Evolutionary conservation across 2,797 vertebrate genomes (phyloP).

Genomic region (Rhincodon typus): DNA sequence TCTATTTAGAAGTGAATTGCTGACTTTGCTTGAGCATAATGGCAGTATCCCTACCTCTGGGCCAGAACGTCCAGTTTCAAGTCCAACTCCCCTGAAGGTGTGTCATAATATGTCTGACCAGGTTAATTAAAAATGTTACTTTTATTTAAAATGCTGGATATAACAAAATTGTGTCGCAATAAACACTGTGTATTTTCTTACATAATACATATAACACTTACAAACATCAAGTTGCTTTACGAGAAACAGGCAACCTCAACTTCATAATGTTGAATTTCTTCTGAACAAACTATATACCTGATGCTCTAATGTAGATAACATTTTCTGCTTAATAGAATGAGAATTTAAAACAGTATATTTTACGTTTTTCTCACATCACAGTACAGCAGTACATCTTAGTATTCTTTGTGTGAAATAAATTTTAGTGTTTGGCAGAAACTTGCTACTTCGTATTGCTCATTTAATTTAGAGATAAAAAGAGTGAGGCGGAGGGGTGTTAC

Average conservation of each 20-base stretch:
- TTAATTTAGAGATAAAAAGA: background rate
- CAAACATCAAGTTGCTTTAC: background rate
- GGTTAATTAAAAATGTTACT: no score
- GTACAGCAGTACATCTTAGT: no score
- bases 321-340: background rate
- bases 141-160: background rate
- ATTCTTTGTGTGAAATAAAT: background rate
- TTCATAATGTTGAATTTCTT: background rate
- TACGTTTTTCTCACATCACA: background rate
- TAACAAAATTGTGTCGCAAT: background rate
- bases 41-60: no score
- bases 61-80: no score
- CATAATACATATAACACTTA: background rate
- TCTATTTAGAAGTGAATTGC: no score
- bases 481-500: background rate
- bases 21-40: no score
- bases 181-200: background rate
- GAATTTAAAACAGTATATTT: background rate
- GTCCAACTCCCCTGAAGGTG: no score
- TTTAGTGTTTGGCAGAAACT: background rate
- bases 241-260: background rate
- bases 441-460: background rate
- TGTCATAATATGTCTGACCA: no score
- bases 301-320: background rate
- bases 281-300: background rate